Evolutionary conservation across 2,113 vertebrate species (phyloP).

Genomic region (Epinephelus fuscoguttatus): DNA sequence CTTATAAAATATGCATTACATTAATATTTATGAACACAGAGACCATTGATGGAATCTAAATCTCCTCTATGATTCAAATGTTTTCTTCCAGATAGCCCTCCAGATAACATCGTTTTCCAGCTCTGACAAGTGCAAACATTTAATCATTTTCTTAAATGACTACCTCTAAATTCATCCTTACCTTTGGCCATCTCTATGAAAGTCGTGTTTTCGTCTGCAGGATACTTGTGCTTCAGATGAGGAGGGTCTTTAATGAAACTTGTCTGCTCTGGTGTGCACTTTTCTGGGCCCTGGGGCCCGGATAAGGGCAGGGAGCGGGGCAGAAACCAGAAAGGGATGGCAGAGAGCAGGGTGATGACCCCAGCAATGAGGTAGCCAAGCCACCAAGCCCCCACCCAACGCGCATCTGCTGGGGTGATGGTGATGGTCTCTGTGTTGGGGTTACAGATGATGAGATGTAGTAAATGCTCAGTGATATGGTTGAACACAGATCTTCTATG

Average conservation of each 20-base stretch:
- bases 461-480: background rate
- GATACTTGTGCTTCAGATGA: constrained; percentile 71
- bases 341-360: constrained; percentile 80
- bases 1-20: background rate
- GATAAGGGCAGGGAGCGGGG: constrained; percentile 76
- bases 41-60: background rate
- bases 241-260: constrained; percentile 71
- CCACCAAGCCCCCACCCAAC: constrained; percentile 88
- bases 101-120: background rate
- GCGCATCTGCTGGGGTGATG: constrained; percentile 82
- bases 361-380: constrained; percentile 85
- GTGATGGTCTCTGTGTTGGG: constrained; percentile 78
- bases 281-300: constrained; percentile 9
- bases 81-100: background rate
- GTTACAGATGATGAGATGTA: constrained; percentile 3
- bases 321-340: constrained; percentile 86
- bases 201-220: constrained; percentile 67
- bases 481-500: background rate
- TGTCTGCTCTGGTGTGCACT: constrained; percentile 67
- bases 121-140: background rate
- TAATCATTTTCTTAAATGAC: background rate
- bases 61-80: background rate
- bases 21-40: background rate
- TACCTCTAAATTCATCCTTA: constrained; percentile 37
- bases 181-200: constrained; percentile 85